Conservation (phyloP, 2,797 vertebrate species). For the Gallinago nigripennis region DNA sequence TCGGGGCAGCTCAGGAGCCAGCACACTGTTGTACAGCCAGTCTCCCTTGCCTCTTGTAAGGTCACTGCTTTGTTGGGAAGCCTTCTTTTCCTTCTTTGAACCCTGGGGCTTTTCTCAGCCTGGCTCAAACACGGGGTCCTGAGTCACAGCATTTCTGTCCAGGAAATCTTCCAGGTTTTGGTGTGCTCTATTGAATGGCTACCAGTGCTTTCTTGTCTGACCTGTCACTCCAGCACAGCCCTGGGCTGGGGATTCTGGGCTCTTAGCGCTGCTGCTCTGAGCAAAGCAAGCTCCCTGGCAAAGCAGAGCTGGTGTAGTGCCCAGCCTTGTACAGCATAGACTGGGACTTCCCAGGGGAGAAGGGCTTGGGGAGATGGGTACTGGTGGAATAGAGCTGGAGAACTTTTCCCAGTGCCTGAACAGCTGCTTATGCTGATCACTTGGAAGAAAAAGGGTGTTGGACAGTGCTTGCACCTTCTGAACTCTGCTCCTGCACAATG, state of each 20-base stretch:
- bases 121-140: background rate
- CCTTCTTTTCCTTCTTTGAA: background rate
- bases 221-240: background rate
- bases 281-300: background rate
- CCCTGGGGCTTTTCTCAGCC: background rate
- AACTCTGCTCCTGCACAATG: background rate
- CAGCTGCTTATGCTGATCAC: background rate
- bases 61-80: background rate
- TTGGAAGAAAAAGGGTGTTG: background rate
- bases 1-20: background rate
- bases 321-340: accelerated
- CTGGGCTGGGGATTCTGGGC: background rate
- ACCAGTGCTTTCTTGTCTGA: background rate
- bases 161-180: background rate
- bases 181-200: accelerated
- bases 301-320: background rate
- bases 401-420: background rate
- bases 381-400: background rate
- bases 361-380: background rate
- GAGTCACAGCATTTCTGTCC: background rate
- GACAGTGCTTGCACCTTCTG: background rate
- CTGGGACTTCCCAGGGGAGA: background rate
- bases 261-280: background rate
- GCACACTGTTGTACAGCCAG: accelerated
- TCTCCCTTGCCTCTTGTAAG: background rate